Evolutionary conservation across 2,888 invertebrate genomes (phyloP), one percentile per base, ranked within the genome.

Genomic region (Drosophila paramelanica): DNA sequence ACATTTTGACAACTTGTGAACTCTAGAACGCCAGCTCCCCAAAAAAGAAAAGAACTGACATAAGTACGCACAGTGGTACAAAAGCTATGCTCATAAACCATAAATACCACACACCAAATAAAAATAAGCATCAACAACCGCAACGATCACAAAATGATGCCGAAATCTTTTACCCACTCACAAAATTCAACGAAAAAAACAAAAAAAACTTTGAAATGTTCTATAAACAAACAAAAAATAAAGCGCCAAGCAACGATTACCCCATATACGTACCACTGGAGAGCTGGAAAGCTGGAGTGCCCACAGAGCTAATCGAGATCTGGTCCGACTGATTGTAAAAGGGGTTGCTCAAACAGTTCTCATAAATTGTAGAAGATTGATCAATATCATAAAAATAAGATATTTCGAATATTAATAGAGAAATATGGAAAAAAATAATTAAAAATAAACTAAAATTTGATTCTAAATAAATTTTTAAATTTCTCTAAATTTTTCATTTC

Each of bases 1-100:
- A 89, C 85, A 84, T 89, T 88, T 89, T 89, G 89, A 89, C 90
- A 90, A 89, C 79, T 89, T 90, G 90, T 89, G 90, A 89, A 84
- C 79, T 82, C 81, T 84, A 64, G 73, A 79, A 79, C 68, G 80
- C 73, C 70, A 87, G 62, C 53, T n/a, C 27, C n/a, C 46, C 43
- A 41, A 27, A 39, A 17, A 41, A 25, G 31, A 33, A 25, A 25
- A 20, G 13, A 17, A 7, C 5, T 11, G 52, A 45, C 36, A 17
- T 33, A 17, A 27, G 36, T 67, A 60, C 59, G 67, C 61, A 77
- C 68, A 73, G 77, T 77, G 68, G 68, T 59, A 55, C 66, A 7
- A 55, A n/a, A 45, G 23, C 53, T 17, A 52, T 65, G n/a, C 60
- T 61, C 67, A 84, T 73, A 71, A 86, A 75, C 68, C 87, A 82